A percentile compares a stretch with the other conserved stretches of the same genome.
Evolutionary conservation across 2,113 vertebrate species (phyloP).

Genomic region (Psittacus erithacus): DNA sequence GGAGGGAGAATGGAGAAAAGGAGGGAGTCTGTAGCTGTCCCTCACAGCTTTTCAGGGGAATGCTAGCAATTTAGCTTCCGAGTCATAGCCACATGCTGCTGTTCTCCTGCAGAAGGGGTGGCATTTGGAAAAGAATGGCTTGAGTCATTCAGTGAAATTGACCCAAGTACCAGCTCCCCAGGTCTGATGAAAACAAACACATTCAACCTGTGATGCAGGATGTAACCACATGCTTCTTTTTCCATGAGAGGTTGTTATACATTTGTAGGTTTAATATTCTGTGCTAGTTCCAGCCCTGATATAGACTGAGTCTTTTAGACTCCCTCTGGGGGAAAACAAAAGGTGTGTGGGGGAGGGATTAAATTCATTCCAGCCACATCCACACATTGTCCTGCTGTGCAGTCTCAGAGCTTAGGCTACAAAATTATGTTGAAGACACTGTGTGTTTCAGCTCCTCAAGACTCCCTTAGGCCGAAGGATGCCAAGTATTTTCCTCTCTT

Average conservation of each 20-base stretch:
- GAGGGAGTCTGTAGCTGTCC: background rate
- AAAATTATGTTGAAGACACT: background rate
- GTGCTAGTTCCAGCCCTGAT: background rate
- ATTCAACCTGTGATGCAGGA: background rate
- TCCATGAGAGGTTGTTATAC: background rate
- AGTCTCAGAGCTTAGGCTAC: background rate
- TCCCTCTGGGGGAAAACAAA: background rate
- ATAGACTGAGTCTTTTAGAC: background rate
- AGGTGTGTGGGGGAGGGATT: background rate
- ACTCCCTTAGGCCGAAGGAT: background rate
- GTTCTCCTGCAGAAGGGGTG: background rate
- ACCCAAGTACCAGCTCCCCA: background rate
- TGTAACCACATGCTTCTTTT: background rate
- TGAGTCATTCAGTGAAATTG: background rate
- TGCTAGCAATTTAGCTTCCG: background rate
- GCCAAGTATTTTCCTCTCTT: background rate
- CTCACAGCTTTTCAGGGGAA: background rate
- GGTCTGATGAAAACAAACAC: background rate
- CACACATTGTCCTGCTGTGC: fast-evolving
- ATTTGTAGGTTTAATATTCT: background rate
- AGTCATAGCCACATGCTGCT: background rate
- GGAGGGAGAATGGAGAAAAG: background rate
- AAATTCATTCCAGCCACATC: background rate
- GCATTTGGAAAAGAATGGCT: background rate
- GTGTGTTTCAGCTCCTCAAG: background rate